phyloP scores from a whole-genome alignment of 2,888 invertebrate species.

The Brenthis daphne region DNA sequence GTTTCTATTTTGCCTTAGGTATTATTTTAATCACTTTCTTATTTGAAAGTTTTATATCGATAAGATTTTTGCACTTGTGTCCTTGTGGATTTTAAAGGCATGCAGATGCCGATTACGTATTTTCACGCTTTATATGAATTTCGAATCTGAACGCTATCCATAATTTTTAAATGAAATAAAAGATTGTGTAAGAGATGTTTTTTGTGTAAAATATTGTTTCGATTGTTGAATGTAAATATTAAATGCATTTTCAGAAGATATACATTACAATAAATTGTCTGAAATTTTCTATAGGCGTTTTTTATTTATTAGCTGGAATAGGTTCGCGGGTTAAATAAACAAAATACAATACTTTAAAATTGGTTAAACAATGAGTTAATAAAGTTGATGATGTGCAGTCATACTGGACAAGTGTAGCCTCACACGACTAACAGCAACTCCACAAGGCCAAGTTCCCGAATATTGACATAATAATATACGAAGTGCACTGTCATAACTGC shows the following conservation, averaged over 20 bases:
- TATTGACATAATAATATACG: constrained; percentile 73
- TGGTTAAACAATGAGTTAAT: constrained; percentile 57
- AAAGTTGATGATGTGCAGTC: constrained; percentile 81
- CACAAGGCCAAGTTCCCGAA: constrained; percentile 83
- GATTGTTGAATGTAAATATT: constrained; percentile 78
- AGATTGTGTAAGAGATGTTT: constrained; percentile 61
- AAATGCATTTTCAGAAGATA: constrained; percentile 79
- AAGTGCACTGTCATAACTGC: constrained; percentile 81
- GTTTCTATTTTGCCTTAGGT: constrained; percentile 80
- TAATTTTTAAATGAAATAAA: constrained; percentile 60
- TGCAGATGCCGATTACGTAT: constrained; percentile 68
- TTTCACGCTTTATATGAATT: constrained; percentile 72
- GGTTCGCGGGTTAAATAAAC: constrained; percentile 53
- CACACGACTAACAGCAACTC: constrained; percentile 82
- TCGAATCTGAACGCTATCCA: constrained; percentile 68
- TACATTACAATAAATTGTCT: constrained; percentile 80
- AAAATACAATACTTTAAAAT: constrained; percentile 36
- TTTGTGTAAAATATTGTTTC: constrained; percentile 75
- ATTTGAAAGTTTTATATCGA: constrained; percentile 74
- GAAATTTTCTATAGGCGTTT: constrained; percentile 65
- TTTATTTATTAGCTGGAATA: constrained; percentile 66
- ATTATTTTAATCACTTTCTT: constrained; percentile 74
- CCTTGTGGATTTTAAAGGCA: constrained; percentile 79
- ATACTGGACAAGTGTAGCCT: constrained; percentile 73
- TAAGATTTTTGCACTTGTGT: constrained; percentile 80